Evolutionary conservation across 2,113 vertebrate genomes (phyloP).

Genomic region (Corythaeola cristata): DNA sequence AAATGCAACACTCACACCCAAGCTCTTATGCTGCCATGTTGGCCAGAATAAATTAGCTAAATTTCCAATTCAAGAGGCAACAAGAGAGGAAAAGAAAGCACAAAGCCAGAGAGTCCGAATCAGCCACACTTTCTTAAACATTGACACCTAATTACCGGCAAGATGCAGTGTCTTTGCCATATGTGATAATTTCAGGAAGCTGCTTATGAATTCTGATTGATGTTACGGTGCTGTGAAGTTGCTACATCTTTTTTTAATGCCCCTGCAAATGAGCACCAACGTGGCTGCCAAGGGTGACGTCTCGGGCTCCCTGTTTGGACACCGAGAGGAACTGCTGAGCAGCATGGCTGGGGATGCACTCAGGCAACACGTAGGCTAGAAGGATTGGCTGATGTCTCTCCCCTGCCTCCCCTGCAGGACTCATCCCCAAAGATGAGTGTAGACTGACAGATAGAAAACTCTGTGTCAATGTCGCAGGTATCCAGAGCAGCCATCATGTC

Average conservation of each 20-base stretch:
- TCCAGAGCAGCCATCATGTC: rapidly evolving
- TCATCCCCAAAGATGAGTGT: not conserved
- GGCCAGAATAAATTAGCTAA: not conserved
- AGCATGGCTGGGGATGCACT: not conserved
- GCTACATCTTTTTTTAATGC: not conserved
- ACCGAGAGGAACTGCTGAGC: not conserved
- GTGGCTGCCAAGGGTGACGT: not conserved
- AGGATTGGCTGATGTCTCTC: not conserved
- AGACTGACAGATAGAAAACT: not conserved
- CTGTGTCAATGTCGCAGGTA: not conserved
- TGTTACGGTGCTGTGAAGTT: rapidly evolving
- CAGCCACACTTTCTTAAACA: not conserved
- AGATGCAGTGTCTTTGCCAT: not conserved
- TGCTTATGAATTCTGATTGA: not conserved
- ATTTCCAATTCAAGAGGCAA: not conserved
- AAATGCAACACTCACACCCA: not conserved
- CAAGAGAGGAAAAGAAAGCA: not conserved
- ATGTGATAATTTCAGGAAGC: not conserved
- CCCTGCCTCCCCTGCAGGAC: not conserved
- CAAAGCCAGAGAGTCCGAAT: not conserved
- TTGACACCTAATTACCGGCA: not conserved
- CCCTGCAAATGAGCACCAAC: not conserved
- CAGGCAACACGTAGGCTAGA: rapidly evolving
- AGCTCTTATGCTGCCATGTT: not conserved
- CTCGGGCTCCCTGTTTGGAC: not conserved